Base-by-base conservation (phyloP, 2,113 vertebrate genomes). In the Ceyx margarethae region DNA sequence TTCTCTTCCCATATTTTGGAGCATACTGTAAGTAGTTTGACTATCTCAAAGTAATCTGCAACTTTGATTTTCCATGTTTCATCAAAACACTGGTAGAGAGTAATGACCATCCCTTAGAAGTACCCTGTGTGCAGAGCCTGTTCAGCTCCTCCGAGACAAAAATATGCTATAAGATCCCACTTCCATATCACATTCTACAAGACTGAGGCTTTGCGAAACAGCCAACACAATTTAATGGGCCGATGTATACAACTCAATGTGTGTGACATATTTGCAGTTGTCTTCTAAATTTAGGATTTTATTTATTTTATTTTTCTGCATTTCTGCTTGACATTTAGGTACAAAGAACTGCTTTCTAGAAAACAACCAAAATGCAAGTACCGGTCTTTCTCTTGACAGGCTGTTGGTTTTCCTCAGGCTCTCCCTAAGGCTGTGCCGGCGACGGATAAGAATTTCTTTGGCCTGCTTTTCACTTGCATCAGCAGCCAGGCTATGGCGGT, bases 381-480 rank as follows among this genome's bases (percentile, higher is more conserved):
- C 99, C 95, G 96, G 56, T 91, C 94, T 95, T 15, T 98, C 98
- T 15, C 93, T 96, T 26, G 97, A 97, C 68, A 98, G 65, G 85
- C 97, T 98, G 97, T 96, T 98, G 12, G 98, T 98, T 29, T 98
- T 98, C 81, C 98, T 96, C 67, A 99, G 88, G 96, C 98, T 99
- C 61, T 98, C 98, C 25, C 98, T 97, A 71, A 99, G 89, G 95
- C 98, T 99, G 96, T 98, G 96, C 21, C 99, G 98, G 3, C 99
- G 98, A 65, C 99, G 98, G 90, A 99, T 99, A 57, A 99, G 97
- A 46, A 99, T 99, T 97, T 99, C 99, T 95, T 97, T 98, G 69
- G 98, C 97, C 29, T 98, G 98, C 60, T 94, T 97, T 83, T 99
- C 98, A 1, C 94, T 98, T 13, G 97, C 97, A 77, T 98, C 98